Evolutionary conservation across 1,140 invertebrate species (phyloP).

Genomic region (Nautilus pompilius): DNA sequence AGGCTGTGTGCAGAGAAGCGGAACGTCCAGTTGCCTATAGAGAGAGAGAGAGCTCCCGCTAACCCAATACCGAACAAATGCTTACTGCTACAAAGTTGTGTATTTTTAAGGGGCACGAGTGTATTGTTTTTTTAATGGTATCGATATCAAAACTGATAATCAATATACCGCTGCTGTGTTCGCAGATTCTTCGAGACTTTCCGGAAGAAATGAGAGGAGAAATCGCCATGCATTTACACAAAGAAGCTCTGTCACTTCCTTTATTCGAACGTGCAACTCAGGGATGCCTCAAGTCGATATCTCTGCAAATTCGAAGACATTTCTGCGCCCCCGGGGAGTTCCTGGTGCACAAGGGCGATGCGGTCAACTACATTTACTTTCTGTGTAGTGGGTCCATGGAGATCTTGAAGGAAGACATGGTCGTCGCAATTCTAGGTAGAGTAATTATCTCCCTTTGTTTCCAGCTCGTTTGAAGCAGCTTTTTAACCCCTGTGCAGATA

Average conservation of each 20-base stretch:
- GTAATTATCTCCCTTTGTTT: not conserved
- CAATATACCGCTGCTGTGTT: slow-evolving; percentile 10
- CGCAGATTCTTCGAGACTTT: slow-evolving; percentile 90
- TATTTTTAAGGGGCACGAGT: too few relatives aligned
- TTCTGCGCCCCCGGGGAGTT: slow-evolving; percentile 54
- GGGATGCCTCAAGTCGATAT: slow-evolving; percentile 44
- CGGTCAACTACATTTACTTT: slow-evolving; percentile 51
- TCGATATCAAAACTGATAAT: not conserved
- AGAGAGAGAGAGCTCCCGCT: too few relatives aligned
- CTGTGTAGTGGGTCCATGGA: slow-evolving; percentile 53
- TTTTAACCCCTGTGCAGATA: too few relatives aligned
- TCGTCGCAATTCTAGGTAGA: slow-evolving; percentile 52
- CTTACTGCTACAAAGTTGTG: too few relatives aligned
- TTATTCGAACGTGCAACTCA: slow-evolving; percentile 82
- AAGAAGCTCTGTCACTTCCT: slow-evolving; percentile 88
- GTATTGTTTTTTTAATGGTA: too few relatives aligned
- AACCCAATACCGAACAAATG: too few relatives aligned
- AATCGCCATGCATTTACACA: slow-evolving; percentile 91
- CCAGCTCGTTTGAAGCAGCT: not conserved
- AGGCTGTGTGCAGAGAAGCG: too few relatives aligned
- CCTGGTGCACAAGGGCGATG: slow-evolving; percentile 49
- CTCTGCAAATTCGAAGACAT: slow-evolving; percentile 41
- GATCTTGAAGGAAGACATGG: slow-evolving; percentile 49
- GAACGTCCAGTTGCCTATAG: too few relatives aligned
- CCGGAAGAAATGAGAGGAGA: slow-evolving; percentile 92